Evolutionary conservation across 2,888 invertebrate genomes (phyloP).

Genomic region (Elysia crispata): DNA sequence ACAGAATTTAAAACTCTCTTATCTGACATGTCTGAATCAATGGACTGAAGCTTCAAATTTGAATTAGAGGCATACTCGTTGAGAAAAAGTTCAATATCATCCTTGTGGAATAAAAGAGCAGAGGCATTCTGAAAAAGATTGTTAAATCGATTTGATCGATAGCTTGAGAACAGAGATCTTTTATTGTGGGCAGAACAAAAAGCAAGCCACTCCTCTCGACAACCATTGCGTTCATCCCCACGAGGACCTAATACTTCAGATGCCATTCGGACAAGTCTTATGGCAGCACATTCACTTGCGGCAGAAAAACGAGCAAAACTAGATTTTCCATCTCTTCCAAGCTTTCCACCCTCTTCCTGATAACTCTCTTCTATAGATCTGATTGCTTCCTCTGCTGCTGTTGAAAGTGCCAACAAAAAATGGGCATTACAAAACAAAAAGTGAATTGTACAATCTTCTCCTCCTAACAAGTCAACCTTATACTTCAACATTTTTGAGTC

Average conservation of each 20-base stretch:
- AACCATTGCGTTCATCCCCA: constrained; percentile 10
- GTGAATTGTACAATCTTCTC: too few species aligned
- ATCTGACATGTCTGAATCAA: constrained; percentile 20
- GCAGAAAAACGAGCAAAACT: too few species aligned
- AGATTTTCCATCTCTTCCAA: too few species aligned
- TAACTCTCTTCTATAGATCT: too few species aligned
- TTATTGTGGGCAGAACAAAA: not conserved
- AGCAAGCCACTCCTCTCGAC: constrained; percentile 12
- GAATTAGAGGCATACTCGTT: not conserved
- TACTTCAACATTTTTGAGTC: too few species aligned
- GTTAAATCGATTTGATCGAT: constrained; percentile 12
- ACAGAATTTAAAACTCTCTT: not conserved
- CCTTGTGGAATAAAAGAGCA: not conserved
- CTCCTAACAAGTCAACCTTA: too few species aligned
- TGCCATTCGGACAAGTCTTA: constrained; percentile 1
- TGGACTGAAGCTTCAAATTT: constrained; percentile 7
- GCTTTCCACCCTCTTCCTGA: too few species aligned
- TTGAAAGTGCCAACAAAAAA: too few species aligned
- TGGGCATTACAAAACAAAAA: too few species aligned
- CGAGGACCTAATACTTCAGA: constrained; percentile 24
- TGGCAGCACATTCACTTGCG: too few species aligned
- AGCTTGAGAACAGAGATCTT: constrained; percentile 20
- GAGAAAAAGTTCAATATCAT: constrained; percentile 5
- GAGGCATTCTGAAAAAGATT: too few species aligned
- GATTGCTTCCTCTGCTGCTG: too few species aligned